These are phyloP conservation scores for Mythimna vitellina DNA, from an alignment of 2,888 invertebrate genomes.

Conservation along the genomic window DNA sequence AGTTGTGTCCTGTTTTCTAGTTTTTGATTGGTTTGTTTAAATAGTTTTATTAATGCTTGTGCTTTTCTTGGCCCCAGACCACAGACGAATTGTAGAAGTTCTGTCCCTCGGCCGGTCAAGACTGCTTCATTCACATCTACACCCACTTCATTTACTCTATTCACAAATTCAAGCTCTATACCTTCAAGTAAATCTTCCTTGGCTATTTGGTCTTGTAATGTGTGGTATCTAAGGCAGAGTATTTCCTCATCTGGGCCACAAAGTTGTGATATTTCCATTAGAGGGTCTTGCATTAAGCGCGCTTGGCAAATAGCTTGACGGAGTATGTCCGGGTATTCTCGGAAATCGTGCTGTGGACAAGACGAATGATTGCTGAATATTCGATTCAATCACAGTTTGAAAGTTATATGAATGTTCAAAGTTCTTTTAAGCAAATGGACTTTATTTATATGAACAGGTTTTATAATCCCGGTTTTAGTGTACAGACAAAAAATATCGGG, in stretches of 20 bases:
- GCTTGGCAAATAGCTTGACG: conserved; percentile 98
- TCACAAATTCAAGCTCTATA: conserved; percentile 97
- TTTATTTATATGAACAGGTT: no score
- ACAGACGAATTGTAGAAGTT: conserved; percentile 98
- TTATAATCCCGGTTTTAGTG: no score
- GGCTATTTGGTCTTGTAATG: conserved; percentile 94
- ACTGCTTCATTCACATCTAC: conserved; percentile 99
- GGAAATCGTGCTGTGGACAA: conserved; percentile 93
- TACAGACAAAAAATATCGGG: no score
- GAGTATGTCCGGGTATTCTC: conserved; percentile 97
- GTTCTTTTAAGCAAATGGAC: no score
- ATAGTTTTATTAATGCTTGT: conserved; percentile 95
- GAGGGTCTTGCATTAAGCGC: conserved; percentile 97
- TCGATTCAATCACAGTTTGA: not conserved
- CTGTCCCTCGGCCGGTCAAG: conserved; percentile 96
- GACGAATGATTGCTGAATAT: not conserved
- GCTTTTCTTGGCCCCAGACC: conserved; percentile 99
- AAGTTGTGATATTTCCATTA: conserved; percentile 98
- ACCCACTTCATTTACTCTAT: conserved; percentile 99
- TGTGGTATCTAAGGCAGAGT: conserved; percentile 97
- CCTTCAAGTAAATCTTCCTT: conserved; percentile 97
- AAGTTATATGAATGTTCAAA: no score
- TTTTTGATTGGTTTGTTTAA: conserved; percentile 97
- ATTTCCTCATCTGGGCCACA: conserved; percentile 99
- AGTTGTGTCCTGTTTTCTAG: conserved; percentile 98